Conservation (phyloP, 2,113 vertebrate genomes). For the Hippocampus mohnikei region DNA sequence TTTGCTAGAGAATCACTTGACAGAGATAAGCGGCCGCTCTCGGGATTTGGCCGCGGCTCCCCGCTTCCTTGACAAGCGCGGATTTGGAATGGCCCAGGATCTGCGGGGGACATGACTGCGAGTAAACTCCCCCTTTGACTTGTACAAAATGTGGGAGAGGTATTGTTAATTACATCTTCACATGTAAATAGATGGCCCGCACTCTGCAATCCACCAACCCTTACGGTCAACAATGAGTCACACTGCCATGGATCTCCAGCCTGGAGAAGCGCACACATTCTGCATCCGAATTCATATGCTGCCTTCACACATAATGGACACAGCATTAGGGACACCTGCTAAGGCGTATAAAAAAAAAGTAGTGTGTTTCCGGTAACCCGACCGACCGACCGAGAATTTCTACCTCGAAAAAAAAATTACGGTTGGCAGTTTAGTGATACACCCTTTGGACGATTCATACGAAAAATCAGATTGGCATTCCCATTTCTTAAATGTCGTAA, state of each 20-base stretch:
- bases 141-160: constrained; percentile 40
- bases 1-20: constrained; percentile 49
- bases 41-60: constrained; percentile 21
- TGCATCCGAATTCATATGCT: not conserved
- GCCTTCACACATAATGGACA: not conserved
- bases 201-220: constrained; percentile 30
- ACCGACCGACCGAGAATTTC: no score
- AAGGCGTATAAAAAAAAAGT: no score
- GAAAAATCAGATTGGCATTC: no score
- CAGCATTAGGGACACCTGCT: no score
- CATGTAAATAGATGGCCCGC: constrained; percentile 39
- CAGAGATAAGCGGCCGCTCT: constrained; percentile 56
- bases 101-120: constrained; percentile 17
- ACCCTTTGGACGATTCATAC: no score
- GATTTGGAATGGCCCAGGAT: constrained; percentile 25
- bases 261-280: constrained; percentile 8
- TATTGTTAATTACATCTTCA: constrained; percentile 48
- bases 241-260: constrained; percentile 22
- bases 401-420: no score
- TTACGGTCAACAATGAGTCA: constrained; percentile 48
- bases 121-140: constrained; percentile 32
- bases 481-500: no score
- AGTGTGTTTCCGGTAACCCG: no score
- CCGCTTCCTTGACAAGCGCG: constrained; percentile 40
- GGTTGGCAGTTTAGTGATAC: no score